phyloP scores from a whole-genome alignment of 2,888 invertebrate species.

The Brenthis ino region DNA sequence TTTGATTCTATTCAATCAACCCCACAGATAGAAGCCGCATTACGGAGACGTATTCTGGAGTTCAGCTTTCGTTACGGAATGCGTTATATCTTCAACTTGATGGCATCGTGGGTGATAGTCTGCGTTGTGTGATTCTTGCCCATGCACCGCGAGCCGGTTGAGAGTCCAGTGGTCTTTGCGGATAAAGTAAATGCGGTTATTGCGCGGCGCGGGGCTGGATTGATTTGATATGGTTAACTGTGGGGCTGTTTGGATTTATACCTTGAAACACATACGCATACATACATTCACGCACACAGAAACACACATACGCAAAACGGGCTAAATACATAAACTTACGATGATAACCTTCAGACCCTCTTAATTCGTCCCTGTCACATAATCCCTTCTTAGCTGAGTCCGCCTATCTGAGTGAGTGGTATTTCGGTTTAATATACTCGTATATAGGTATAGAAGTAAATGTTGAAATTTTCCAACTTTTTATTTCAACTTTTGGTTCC shows the following conservation, averaged over 20 bases:
- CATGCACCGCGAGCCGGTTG: slow-evolving; percentile 90
- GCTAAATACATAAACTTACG: no score
- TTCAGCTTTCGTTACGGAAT: slow-evolving; percentile 93
- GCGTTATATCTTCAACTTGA: slow-evolving; percentile 97
- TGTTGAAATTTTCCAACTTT: no score
- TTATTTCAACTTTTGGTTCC: no score
- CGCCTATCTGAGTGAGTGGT: no score
- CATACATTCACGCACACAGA: no score
- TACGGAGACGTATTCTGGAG: slow-evolving; percentile 99
- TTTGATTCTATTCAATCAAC: background rate
- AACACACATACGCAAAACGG: no score
- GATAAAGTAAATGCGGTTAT: slow-evolving; percentile 97
- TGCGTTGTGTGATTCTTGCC: slow-evolving; percentile 98
- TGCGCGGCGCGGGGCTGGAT: slow-evolving; percentile 96
- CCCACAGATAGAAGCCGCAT: slow-evolving; percentile 92
- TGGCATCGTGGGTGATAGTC: slow-evolving; percentile 99
- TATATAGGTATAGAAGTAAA: no score
- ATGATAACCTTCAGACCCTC: no score
- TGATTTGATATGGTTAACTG: slow-evolving; percentile 93
- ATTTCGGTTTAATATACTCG: no score
- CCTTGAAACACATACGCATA: no score
- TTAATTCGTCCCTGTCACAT: no score
- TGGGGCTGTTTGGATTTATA: background rate
- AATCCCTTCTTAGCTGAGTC: no score
- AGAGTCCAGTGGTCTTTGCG: slow-evolving; percentile 96